phyloP scores from a whole-genome alignment of 2,113 vertebrate species.

The Pollimyrus isidori region DNA sequence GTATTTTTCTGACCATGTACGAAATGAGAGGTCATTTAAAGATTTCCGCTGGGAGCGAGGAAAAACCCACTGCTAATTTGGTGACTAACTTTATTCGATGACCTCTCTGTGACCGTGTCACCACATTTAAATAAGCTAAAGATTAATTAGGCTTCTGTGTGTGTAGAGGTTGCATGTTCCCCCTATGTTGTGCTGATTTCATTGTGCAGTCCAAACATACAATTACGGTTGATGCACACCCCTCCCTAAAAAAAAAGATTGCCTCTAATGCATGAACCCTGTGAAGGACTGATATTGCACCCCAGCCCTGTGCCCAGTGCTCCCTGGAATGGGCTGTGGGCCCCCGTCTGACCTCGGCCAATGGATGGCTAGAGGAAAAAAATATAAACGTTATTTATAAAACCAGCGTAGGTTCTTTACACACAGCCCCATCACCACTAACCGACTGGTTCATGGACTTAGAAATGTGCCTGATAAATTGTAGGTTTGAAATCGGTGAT shows the following conservation, averaged over 20 bases:
- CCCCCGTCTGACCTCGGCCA: neutral
- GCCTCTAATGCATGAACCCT: neutral
- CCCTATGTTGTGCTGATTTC: neutral
- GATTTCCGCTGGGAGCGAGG: neutral
- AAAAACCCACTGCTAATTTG: neutral
- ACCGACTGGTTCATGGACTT: neutral
- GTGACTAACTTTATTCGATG: neutral
- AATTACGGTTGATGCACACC: neutral
- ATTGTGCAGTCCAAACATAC: neutral
- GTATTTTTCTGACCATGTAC: neutral
- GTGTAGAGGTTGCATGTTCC: neutral
- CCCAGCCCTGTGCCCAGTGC: neutral
- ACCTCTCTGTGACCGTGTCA: neutral
- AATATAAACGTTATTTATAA: neutral
- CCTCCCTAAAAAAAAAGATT: neutral
- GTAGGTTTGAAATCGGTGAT: neutral
- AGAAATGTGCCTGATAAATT: neutral
- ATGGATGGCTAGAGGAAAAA: neutral
- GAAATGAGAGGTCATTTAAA: neutral
- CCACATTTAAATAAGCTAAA: neutral
- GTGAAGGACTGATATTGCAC: neutral
- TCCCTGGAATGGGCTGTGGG: neutral
- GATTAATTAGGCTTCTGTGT: neutral
- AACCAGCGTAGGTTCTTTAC: neutral
- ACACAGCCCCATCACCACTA: neutral